These are phyloP conservation scores for Eucriotettix oculatus DNA, from an alignment of 2,888 invertebrate species.

Conservation along the genomic window DNA sequence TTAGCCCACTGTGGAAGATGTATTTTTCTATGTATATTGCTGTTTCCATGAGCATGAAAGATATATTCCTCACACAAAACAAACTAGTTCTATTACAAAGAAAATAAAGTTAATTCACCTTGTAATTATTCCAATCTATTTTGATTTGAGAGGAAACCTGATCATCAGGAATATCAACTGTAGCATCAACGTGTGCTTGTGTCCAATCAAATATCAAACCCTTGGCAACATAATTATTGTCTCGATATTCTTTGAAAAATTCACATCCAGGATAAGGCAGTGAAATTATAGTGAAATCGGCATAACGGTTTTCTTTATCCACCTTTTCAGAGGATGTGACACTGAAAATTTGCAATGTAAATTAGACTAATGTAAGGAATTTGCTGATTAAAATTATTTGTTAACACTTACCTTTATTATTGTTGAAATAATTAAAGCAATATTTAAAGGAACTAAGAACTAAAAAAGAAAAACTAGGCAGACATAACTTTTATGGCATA, in stretches of 20 bases:
- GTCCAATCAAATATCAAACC: constrained; percentile 57
- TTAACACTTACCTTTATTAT: too few species aligned
- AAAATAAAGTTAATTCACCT: constrained; percentile 22
- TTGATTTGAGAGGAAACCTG: constrained; percentile 28
- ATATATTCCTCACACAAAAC: too few species aligned
- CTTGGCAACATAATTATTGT: constrained; percentile 48
- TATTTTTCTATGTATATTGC: too few species aligned
- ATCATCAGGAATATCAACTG: constrained; percentile 42
- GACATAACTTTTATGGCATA: too few species aligned
- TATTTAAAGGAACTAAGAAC: too few species aligned
- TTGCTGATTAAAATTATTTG: too few species aligned
- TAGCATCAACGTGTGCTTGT: constrained; percentile 50
- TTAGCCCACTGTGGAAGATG: too few species aligned
- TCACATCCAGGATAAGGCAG: constrained; percentile 75
- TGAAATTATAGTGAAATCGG: constrained; percentile 51
- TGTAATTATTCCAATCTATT: constrained; percentile 49
- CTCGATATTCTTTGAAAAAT: constrained; percentile 58
- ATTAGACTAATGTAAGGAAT: too few species aligned
- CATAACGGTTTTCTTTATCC: constrained; percentile 58
- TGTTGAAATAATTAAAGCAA: too few species aligned
- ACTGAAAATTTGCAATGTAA: constrained; percentile 26
- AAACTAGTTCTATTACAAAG: too few species aligned
- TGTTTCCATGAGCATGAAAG: too few species aligned
- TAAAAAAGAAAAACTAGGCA: too few species aligned
- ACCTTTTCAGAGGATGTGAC: constrained; percentile 72